Base-by-base conservation (phyloP, 1,140 invertebrate genomes). In the Drosophila triauraria region DNA sequence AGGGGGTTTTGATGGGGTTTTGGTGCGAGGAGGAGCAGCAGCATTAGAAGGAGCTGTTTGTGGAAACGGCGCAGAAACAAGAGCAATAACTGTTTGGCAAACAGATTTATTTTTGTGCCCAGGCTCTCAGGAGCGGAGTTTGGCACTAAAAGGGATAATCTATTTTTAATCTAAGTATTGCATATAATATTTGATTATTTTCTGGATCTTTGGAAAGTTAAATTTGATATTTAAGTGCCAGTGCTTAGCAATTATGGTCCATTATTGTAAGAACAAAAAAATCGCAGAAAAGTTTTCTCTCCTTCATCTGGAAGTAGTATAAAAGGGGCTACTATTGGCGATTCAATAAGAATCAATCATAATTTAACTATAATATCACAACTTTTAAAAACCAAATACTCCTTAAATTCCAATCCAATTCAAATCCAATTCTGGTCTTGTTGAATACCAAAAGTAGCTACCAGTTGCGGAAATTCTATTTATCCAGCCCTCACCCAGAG, bases 21-120 rank as follows among this genome's bases (percentile, higher is more conserved):
- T 20, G 20, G 20, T 20, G 20, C 20, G 1, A 17, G 38, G 27
- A n/a, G 40, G n/a, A 60, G 58, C 12, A 23, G 32, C 15, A 12
- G 56, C 51, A 38, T 20, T 35, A 53, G 50, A 42, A 60, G 61
- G 54, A 43, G 62, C 57, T 9, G 57, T 43, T 65, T 65, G 82
- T 58, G 60, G 54, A 46, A 59, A 54, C 58, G 81, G 60, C 54
- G 74, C 60, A 75, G 62, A 84, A 90, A 88, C 84, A 88, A 78
- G 84, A 75, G 84, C 84, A 88, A 88, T 88, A 88, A 88, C 85
- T 88, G 85, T 88, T 88, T 88, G 85, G 85, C 85, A 90, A 88
- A 88, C 85, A 88, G 85, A 88, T 88, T 88, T 88, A 88, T 88
- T 85, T 88, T 75, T 72, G 62, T 79, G 75, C 38, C 53, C 44